Evolutionary conservation across 2,797 vertebrate species (phyloP).

Genomic region (Leptodactylus fallax): DNA sequence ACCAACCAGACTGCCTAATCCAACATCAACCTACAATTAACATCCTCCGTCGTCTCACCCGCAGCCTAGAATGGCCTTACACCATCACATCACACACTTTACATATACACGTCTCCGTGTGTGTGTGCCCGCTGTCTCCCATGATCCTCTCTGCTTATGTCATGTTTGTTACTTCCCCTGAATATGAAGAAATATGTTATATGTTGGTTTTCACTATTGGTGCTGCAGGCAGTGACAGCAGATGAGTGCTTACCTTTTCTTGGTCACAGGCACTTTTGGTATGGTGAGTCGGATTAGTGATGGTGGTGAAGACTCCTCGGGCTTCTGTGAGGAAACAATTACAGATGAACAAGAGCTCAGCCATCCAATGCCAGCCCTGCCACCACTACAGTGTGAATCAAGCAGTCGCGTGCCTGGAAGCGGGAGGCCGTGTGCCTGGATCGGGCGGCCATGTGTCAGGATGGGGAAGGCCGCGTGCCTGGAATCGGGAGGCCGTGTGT

Average conservation of each 20-base stretch:
- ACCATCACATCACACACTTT: too few species aligned
- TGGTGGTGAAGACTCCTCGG: slow-evolving; percentile 5
- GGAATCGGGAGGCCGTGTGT: too few species aligned
- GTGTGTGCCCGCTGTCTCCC: neutral
- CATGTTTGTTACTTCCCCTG: neutral
- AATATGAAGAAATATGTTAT: neutral
- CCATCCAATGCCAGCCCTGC: too few species aligned
- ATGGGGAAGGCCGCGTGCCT: too few species aligned
- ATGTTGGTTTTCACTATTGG: rapidly evolving
- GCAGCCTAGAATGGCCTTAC: neutral
- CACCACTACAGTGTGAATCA: neutral
- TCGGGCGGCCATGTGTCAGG: too few species aligned
- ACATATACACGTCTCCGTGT: too few species aligned
- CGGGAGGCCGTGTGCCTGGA: too few species aligned
- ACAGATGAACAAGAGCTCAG: too few species aligned
- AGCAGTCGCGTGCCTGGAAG: too few species aligned
- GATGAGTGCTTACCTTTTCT: slow-evolving; percentile 43
- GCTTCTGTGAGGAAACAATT: slow-evolving; percentile 10
- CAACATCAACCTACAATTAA: neutral
- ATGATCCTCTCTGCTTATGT: too few species aligned
- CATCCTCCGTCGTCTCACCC: too few species aligned
- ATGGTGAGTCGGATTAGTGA: slow-evolving; percentile 30
- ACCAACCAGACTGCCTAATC: neutral
- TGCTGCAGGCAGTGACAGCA: neutral
- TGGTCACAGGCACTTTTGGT: slow-evolving; percentile 55